Evolutionary conservation across 2,888 invertebrate genomes (phyloP), one percentile per base, ranked within the genome.

Genomic region (Conus canariensis): DNA sequence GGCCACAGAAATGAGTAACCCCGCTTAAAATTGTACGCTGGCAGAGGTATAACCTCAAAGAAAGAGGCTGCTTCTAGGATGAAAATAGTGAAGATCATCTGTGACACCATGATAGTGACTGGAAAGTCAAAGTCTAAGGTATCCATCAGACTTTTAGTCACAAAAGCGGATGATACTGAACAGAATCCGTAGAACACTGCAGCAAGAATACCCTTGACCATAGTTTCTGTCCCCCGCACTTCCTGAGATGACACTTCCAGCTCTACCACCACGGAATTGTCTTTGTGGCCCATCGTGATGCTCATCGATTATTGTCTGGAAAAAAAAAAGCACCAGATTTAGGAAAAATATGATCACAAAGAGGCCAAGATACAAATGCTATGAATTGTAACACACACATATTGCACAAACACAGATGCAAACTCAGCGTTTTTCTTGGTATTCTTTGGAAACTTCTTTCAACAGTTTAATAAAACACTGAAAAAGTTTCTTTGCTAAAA

Each of bases 41-140:
- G 95, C 82, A 96, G 93, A 74, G 95, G 93, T 59, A 96, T 92
- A 7, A 95, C 82, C 9, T 91, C 88, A 9, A 93, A 89, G 30
- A 93, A 93, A 92, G 96, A 93, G 58, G 96, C 92, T 10, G 94
- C 83, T 93, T 97, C 96, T 30, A 97, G 93, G 14, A 95, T 89
- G 10, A 95, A 90, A 22, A 97, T 95, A 1, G 96, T 96, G 89
- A 96, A 94, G 0, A 96, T 93, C 96, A 97, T 97, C 94, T 97
- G 97, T 45, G 96, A 94, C 77, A 96, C 95, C 94, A 97, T 96
- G 90, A 97, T 96, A 85, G 96, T 96, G 80, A 97, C 96, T 7
- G 97, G 97, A 93, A 95, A 97, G 93, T 97, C 96, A 94, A 97
- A 97, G 85, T 96, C 94, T 92, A 96, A 95, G 8, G 94, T 93